These are phyloP conservation scores for Drosophila parthenogenetica DNA, from an alignment of 2,888 invertebrate genomes.

Conservation along the genomic window DNA sequence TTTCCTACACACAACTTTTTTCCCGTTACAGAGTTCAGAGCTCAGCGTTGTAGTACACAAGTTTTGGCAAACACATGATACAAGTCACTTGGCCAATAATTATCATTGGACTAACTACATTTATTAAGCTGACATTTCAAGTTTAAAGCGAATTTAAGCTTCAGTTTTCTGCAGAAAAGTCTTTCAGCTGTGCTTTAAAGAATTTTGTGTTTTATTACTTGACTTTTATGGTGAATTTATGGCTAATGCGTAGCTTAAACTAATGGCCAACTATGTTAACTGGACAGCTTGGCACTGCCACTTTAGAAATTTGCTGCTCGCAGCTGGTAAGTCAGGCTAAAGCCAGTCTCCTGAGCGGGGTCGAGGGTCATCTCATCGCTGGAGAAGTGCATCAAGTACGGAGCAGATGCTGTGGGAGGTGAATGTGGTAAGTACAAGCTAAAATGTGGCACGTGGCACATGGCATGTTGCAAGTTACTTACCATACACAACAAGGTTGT, in stretches of 20 bases:
- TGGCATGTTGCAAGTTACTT: conserved; percentile 24
- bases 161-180: not conserved
- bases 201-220: not conserved
- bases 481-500: conserved; percentile 69
- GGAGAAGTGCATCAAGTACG: conserved; percentile 87
- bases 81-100: not conserved
- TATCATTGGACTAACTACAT: not conserved
- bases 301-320: conserved; percentile 56
- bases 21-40: conserved; percentile 1
- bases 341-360: conserved; percentile 77
- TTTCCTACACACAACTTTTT: not conserved
- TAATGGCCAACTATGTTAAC: conserved; percentile 42
- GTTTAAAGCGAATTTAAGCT: not conserved
- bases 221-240: conserved; percentile 7
- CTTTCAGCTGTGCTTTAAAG: no score
- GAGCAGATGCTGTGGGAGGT: conserved; percentile 86
- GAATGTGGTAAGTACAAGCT: conserved; percentile 14
- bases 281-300: conserved; percentile 29
- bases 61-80: no score
- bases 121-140: conserved; percentile 12
- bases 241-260: conserved; percentile 47
- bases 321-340: conserved; percentile 77
- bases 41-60: no score
- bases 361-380: conserved; percentile 85
- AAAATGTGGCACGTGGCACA: not conserved